These are phyloP conservation scores for Chelonoidis abingdonii DNA, from an alignment of 2,113 vertebrate genomes.

Conservation along the genomic window DNA sequence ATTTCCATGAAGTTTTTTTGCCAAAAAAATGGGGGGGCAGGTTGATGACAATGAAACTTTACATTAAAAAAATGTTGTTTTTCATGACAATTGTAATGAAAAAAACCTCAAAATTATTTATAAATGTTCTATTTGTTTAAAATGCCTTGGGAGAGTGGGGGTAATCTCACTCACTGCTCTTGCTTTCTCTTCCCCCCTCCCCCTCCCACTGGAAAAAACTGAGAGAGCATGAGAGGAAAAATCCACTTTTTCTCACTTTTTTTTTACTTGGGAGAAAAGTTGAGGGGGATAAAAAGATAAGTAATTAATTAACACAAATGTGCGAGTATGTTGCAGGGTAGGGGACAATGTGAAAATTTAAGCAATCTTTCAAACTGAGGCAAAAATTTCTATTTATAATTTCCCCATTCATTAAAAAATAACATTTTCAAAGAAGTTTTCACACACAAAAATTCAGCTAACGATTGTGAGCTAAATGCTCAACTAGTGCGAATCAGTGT, in stretches of 20 bases:
- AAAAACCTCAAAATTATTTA: neutral
- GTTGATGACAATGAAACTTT: neutral
- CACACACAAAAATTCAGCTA: neutral
- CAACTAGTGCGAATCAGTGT: neutral
- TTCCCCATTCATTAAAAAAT: neutral
- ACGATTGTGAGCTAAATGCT: neutral
- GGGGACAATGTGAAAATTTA: neutral
- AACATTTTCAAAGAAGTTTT: neutral
- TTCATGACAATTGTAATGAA: neutral
- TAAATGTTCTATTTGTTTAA: neutral
- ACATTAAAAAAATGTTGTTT: neutral
- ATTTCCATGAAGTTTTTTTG: neutral
- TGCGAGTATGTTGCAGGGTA: neutral
- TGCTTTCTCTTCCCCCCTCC: neutral
- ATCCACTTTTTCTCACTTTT: neutral
- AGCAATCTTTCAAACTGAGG: neutral
- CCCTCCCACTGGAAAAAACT: neutral
- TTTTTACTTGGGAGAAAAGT: neutral
- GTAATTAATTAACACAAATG: neutral
- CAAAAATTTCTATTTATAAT: neutral
- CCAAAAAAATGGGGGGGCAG: neutral
- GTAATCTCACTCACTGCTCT: neutral
- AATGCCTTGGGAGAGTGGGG: neutral
- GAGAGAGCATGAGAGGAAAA: neutral
- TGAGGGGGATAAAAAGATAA: neutral